phyloP scores from a whole-genome alignment of 2,113 vertebrate genomes.

The Stigmatopora nigra region DNA sequence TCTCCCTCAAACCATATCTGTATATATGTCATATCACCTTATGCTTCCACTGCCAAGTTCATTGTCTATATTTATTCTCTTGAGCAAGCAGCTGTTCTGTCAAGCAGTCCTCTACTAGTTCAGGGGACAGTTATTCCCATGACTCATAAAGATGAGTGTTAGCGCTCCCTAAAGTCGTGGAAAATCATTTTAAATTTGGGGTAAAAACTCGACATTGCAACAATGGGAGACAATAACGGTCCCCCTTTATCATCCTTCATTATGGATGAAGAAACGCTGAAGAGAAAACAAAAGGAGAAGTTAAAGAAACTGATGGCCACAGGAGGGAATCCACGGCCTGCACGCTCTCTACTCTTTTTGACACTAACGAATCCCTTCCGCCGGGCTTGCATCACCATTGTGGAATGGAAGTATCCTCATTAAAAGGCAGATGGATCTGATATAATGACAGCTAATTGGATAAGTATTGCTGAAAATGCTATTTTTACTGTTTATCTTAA shows the following conservation, averaged over 20 bases:
- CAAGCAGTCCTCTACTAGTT: slow-evolving; percentile 27
- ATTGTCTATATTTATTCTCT: slow-evolving; percentile 70
- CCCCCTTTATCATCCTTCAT: slow-evolving; percentile 54
- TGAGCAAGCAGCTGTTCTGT: slow-evolving; percentile 52
- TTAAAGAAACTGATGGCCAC: slow-evolving; percentile 80
- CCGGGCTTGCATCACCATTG: slow-evolving; percentile 95
- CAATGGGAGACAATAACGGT: slow-evolving; percentile 70
- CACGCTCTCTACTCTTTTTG: slow-evolving; percentile 91
- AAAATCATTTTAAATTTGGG: not conserved
- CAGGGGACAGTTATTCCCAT: slow-evolving; percentile 31
- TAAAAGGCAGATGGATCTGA: not conserved
- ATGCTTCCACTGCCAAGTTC: slow-evolving; percentile 19
- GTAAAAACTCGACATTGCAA: not conserved
- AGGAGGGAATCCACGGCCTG: slow-evolving; percentile 79
- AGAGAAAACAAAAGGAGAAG: slow-evolving; percentile 78
- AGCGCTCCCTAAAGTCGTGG: not conserved
- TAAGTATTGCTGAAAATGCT: not conserved
- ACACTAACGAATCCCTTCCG: slow-evolving; percentile 97
- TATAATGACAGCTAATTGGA: not conserved
- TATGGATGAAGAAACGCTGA: slow-evolving; percentile 73
- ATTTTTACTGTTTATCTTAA: not conserved
- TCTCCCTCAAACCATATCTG: slow-evolving; percentile 1
- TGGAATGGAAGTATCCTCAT: slow-evolving; percentile 99
- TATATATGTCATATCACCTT: slow-evolving; percentile 2
- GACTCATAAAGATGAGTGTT: slow-evolving; percentile 9